Conservation (phyloP, 2,113 vertebrate species). For the Ciconia stormi region DNA sequence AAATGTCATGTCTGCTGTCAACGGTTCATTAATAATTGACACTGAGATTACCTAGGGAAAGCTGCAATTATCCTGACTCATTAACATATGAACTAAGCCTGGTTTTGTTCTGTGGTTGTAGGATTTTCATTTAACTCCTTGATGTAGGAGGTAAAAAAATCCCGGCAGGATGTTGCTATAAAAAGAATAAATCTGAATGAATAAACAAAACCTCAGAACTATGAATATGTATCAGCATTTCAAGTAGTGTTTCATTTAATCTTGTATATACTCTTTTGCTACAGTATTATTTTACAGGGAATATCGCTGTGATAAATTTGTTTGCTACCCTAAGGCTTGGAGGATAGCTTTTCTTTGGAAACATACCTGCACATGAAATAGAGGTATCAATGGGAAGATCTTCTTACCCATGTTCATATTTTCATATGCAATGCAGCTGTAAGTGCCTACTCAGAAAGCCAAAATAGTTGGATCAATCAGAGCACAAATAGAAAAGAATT, state of each 20-base stretch:
- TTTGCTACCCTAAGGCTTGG: not conserved
- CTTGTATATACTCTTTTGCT: not conserved
- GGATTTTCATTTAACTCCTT: constrained; percentile 74
- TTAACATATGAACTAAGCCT: constrained; percentile 75
- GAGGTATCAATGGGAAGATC: not conserved
- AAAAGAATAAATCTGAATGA: constrained; percentile 48
- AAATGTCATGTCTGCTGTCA: constrained; percentile 75
- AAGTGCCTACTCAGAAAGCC: not conserved
- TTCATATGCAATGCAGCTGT: not conserved
- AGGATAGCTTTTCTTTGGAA: not conserved
- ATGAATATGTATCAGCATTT: constrained; percentile 28
- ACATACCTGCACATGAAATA: not conserved
- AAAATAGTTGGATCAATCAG: not conserved
- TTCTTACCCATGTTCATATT: not conserved
- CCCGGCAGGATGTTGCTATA: constrained; percentile 32
- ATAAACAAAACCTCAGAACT: constrained; percentile 34
- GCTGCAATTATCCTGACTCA: constrained; percentile 75
- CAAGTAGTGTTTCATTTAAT: constrained; percentile 1
- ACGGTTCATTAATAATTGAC: constrained; percentile 78
- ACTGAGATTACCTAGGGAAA: constrained; percentile 75
- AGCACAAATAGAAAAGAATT: not conserved
- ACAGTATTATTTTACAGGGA: not conserved
- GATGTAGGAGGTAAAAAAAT: constrained; percentile 62
- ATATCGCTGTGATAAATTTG: not conserved
- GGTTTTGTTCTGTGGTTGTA: constrained; percentile 56